These are phyloP conservation scores for Tetragonisca angustula DNA, from an alignment of 2,888 invertebrate species.

Conservation along the genomic window DNA sequence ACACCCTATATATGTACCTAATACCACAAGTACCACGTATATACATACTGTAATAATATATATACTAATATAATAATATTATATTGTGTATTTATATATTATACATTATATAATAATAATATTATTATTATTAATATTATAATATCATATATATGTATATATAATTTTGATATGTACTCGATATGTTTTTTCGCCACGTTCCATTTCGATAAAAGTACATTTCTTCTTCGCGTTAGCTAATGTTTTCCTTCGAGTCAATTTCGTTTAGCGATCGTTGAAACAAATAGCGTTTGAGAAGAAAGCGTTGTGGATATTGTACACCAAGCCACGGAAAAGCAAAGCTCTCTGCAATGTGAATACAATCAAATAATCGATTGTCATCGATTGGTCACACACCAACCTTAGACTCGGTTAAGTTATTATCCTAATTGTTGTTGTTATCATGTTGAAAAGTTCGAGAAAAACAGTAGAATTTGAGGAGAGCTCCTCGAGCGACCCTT, in stretches of 20 bases:
- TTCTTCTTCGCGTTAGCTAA: background rate
- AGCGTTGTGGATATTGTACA: background rate
- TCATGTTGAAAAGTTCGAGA: no score
- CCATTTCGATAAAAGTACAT: background rate
- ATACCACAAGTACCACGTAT: no score
- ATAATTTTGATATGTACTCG: background rate
- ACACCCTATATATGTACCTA: no score
- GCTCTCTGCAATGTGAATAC: background rate
- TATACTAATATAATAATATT: no score
- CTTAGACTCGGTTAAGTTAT: background rate
- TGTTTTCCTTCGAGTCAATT: slow-evolving; percentile 3
- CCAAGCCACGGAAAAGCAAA: background rate
- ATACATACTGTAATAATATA: no score
- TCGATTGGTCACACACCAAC: background rate
- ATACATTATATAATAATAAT: no score
- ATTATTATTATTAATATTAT: no score
- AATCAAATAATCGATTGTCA: background rate
- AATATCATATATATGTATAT: no score
- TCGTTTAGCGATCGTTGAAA: background rate
- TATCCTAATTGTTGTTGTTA: background rate
- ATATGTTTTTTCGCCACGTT: background rate
- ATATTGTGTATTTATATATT: no score
- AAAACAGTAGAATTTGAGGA: no score
- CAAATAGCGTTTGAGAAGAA: no score
- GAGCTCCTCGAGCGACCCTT: no score